These are phyloP conservation scores for Tadarida brasiliensis DNA, from an alignment of 2,797 vertebrate genomes.

Conservation along the genomic window DNA sequence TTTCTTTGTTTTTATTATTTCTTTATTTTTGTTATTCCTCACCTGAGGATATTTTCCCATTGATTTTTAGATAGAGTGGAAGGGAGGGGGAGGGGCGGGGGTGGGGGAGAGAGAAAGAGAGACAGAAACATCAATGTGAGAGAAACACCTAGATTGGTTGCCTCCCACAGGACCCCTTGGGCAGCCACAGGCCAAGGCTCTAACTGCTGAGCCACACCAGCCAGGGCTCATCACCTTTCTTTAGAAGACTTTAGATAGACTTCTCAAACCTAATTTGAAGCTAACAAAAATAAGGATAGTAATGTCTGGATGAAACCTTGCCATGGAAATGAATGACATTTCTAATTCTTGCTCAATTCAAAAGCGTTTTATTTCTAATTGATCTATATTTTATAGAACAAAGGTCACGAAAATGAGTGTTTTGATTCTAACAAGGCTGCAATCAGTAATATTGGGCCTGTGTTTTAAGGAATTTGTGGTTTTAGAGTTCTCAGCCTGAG, in stretches of 20 bases:
- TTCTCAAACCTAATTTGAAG: slow-evolving; percentile 36
- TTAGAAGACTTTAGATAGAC: neutral
- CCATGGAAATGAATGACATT: neutral
- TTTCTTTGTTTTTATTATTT: neutral
- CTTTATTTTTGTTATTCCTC: too few relatives aligned
- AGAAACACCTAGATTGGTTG: too few relatives aligned
- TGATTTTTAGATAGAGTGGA: too few relatives aligned
- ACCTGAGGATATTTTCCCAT: too few relatives aligned
- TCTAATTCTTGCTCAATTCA: slow-evolving; percentile 2
- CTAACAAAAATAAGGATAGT: neutral
- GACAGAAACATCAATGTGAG: too few relatives aligned
- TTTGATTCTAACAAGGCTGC: neutral
- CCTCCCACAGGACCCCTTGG: too few relatives aligned
- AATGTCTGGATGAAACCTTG: neutral
- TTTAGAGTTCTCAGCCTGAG: neutral
- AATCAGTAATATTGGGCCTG: neutral
- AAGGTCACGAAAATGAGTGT: neutral
- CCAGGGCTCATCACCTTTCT: neutral
- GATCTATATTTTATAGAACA: neutral
- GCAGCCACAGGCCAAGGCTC: too few relatives aligned
- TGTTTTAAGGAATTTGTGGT: neutral
- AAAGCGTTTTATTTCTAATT: neutral
- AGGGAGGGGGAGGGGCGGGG: too few relatives aligned
- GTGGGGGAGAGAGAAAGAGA: too few relatives aligned
- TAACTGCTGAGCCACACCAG: too few relatives aligned